Percentiles rank a stretch among this genome's conserved stretches.
Conservation (phyloP, 2,888 invertebrate genomes). For the Auanema freiburgensis region DNA sequence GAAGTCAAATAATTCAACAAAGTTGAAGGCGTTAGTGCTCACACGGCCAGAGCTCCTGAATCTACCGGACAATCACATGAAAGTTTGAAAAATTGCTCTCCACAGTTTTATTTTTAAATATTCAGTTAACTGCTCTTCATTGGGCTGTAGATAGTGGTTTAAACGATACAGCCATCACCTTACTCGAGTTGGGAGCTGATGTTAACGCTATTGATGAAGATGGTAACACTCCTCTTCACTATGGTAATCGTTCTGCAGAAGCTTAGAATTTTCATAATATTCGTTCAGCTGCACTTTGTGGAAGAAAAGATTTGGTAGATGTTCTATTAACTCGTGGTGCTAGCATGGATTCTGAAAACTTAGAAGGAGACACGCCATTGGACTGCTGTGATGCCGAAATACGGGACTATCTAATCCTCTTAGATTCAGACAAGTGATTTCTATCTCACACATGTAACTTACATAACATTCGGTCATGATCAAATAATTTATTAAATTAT, state of each 20-base stretch:
- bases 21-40: conserved; percentile 17
- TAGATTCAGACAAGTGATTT: neutral
- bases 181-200: conserved; percentile 36
- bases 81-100: conserved; percentile 15
- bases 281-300: conserved; percentile 31
- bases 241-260: conserved; percentile 27
- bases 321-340: conserved; percentile 42
- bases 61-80: conserved; percentile 27
- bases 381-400: conserved; percentile 34
- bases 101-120: too few species aligned
- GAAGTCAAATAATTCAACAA: conserved; percentile 20
- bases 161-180: conserved; percentile 21
- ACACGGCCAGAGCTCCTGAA: conserved; percentile 21
- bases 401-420: neutral
- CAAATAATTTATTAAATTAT: conserved; percentile 13
- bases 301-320: conserved; percentile 34
- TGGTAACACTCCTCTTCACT: conserved; percentile 55
- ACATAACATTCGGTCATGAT: neutral
- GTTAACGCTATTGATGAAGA: conserved; percentile 44
- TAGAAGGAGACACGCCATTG: conserved; percentile 39
- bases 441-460: neutral
- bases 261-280: conserved; percentile 1
- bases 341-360: conserved; percentile 31
- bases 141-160: conserved; percentile 41
- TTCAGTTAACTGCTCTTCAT: conserved; percentile 42